These are phyloP conservation scores for Micoletzkya japonica DNA, from an alignment of 2,888 invertebrate genomes.

Conservation along the genomic window DNA sequence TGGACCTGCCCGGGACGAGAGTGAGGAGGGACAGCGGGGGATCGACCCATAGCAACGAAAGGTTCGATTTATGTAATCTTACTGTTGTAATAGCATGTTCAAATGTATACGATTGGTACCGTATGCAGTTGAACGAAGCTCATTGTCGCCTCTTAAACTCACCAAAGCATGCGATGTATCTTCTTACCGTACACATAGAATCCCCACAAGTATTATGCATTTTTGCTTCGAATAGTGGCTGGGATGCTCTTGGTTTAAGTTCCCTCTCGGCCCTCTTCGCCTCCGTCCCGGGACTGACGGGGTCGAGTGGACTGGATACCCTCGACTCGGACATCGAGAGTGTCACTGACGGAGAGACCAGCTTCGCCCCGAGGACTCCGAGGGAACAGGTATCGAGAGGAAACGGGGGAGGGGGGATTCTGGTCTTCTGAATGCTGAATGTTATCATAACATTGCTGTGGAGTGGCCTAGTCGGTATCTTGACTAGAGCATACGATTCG, in stretches of 20 bases:
- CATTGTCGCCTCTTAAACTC: background rate
- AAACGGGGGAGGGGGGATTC: background rate
- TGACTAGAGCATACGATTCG: background rate
- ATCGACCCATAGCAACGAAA: constrained; percentile 53
- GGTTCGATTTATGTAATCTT: constrained; percentile 30
- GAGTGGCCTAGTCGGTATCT: background rate
- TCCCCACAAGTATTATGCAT: background rate
- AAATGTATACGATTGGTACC: no score
- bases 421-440: no score
- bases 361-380: constrained; percentile 45
- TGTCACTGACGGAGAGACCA: constrained; percentile 40
- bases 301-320: constrained; percentile 41
- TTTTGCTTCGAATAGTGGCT: background rate
- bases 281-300: constrained; percentile 40
- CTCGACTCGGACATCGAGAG: constrained; percentile 58
- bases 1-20: constrained; percentile 37
- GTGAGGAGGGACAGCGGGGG: constrained; percentile 40
- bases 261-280: constrained; percentile 41
- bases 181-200: background rate
- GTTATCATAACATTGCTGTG: no score
- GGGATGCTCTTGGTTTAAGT: constrained; percentile 22
- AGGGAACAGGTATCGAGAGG: constrained; percentile 42
- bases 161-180: background rate
- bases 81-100: background rate
- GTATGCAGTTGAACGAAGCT: background rate